Conservation (phyloP, 2,797 vertebrate genomes). For the Notamacropus eugenii region DNA sequence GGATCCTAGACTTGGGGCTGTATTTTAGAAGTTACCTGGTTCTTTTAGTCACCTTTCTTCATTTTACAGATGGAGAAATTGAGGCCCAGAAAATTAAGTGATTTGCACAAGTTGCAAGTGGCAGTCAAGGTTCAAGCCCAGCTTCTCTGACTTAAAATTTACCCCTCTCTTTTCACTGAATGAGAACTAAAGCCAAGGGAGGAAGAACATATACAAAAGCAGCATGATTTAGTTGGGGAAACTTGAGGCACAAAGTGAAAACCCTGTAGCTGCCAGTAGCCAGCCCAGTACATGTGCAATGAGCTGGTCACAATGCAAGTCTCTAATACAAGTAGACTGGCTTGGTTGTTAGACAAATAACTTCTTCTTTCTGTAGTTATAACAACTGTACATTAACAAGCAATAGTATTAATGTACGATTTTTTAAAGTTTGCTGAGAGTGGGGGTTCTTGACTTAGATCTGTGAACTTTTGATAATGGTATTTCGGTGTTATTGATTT, state of each 20-base stretch:
- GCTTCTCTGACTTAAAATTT: not conserved
- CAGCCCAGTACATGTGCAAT: not conserved
- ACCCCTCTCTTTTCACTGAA: not conserved
- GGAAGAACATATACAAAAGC: not conserved
- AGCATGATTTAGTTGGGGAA: not conserved
- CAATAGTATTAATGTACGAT: not conserved
- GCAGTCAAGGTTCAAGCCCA: not conserved
- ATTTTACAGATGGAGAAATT: not conserved
- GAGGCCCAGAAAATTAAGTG: not conserved
- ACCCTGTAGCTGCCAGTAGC: not conserved
- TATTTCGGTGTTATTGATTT: not conserved
- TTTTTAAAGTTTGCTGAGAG: not conserved
- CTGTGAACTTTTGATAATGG: not conserved
- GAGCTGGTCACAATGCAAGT: not conserved
- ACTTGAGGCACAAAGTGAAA: not conserved
- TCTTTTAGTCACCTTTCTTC: not conserved
- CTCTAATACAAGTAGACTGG: not conserved
- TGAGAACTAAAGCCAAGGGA: not conserved
- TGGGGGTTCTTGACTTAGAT: not conserved
- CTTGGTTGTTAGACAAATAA: not conserved
- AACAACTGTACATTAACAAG: not conserved
- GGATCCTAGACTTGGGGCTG: not conserved
- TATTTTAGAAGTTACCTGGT: not conserved
- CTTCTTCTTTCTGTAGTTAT: not conserved
- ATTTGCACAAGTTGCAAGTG: not conserved